Percentiles rank a stretch among this genome's conserved stretches.
These are phyloP conservation scores for Chrysaora quinquecirrha DNA, from an alignment of 30 jellyfish, hydroid and myxozoan genomes.

Conservation along the genomic window DNA sequence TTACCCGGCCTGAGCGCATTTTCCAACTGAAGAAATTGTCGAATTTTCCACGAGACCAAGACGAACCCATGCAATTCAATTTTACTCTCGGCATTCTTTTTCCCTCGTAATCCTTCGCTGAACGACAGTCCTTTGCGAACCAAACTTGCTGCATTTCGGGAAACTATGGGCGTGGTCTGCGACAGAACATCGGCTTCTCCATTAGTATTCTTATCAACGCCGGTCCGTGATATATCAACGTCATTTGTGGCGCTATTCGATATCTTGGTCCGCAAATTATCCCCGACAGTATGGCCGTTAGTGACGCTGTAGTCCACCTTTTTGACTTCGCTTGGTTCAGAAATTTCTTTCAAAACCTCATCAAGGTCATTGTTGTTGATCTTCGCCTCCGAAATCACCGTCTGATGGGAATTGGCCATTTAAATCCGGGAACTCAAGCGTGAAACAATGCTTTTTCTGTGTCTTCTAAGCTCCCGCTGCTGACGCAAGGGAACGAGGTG, in stretches of 20 bases:
- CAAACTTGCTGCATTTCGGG: neutral
- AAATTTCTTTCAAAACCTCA: neutral
- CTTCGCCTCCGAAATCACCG: neutral
- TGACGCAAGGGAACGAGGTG: too few relatives aligned
- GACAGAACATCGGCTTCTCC: too few relatives aligned
- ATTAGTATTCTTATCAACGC: constrained; percentile 12
- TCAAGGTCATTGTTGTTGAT: constrained; percentile 6
- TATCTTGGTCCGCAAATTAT: neutral
- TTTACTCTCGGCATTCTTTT: neutral
- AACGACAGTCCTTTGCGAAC: constrained; percentile 37
- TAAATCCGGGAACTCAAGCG: neutral
- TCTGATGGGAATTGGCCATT: constrained; percentile 20
- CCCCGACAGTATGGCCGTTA: neutral
- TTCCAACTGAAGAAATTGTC: constrained; percentile 73
- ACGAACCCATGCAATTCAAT: constrained; percentile 57
- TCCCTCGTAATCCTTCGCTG: constrained; percentile 23
- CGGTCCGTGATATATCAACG: constrained; percentile 25
- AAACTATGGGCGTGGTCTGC: constrained; percentile 1
- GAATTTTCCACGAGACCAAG: constrained; percentile 79
- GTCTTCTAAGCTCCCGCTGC: too few relatives aligned
- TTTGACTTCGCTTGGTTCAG: neutral
- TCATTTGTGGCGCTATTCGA: constrained; percentile 9
- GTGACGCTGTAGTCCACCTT: neutral
- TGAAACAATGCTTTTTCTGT: too few relatives aligned
- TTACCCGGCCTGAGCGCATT: constrained; percentile 71